Evolutionary conservation across 1,140 invertebrate genomes (phyloP), one percentile per base, ranked within the genome.

Genomic region (Drosophila yakuba): DNA sequence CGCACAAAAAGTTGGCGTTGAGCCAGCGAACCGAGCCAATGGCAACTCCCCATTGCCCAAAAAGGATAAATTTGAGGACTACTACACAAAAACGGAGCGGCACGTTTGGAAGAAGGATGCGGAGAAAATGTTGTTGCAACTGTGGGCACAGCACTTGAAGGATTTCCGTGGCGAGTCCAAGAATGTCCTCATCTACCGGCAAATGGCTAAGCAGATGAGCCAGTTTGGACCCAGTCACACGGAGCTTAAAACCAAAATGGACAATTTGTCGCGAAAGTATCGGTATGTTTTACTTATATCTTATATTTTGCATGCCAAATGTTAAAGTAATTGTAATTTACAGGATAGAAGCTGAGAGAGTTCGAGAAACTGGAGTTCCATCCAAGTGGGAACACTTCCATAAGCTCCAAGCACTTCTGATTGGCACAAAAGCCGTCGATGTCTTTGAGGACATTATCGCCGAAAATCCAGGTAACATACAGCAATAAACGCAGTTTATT

Each of bases 191-290:
- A 71, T 86, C 14, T 64, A 85, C 23, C 71, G 44, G 12, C 47
- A 67, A 10, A 82, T 85, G 62, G 69, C 75, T 1, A 17, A 56
- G 5, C 45, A 78, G 52, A 64, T 85, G 74, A 58, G 20, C 0
- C 32, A 54, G 10, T 85, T 75, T 45, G 83, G 83, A 0, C 57
- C 75, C 4, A 88, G 45, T 11, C 39, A 69, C 11, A 28, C 41
- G 2, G 82, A 85, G 50, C 54, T 85, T 10, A 85, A 88, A 62
- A 48, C 45, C 4, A 85, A 85, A 61, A 82, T 85, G 55, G 78
- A 85, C 35, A 85, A 88, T 12, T 67, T 85, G 78, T 60, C 69
- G 4, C 74, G 57, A 20, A 85, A 88, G 55, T 88, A 78, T 51
- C 73, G 61, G 82, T 78, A 28, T 47, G 55, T 88, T 75, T 51